These are phyloP conservation scores for Pinna nobilis DNA, from an alignment of 1,140 invertebrate species.

Conservation along the genomic window DNA sequence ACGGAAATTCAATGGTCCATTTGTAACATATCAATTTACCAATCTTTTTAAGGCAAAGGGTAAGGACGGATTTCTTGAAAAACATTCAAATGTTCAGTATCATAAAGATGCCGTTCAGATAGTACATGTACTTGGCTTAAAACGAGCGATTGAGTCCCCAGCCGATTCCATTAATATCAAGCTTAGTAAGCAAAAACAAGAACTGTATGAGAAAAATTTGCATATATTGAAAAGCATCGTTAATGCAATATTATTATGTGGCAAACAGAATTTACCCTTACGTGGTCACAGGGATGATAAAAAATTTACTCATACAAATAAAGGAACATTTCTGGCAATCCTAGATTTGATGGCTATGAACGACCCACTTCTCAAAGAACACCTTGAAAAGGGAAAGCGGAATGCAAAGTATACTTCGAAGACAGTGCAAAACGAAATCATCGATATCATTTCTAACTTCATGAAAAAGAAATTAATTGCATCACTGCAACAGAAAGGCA, in stretches of 20 bases:
- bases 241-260: slow-evolving; percentile 1
- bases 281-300: slow-evolving; percentile 7
- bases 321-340: neutral
- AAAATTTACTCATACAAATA: neutral
- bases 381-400: neutral
- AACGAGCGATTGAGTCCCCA: neutral
- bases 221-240: neutral
- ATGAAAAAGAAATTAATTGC: neutral
- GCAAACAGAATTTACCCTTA: slow-evolving; percentile 6
- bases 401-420: slow-evolving; percentile 7
- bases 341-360: neutral
- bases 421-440: slow-evolving; percentile 3
- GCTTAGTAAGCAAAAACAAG: neutral
- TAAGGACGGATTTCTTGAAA: slow-evolving; percentile 13
- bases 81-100: slow-evolving; percentile 15
- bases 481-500: neutral
- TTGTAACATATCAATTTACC: slow-evolving; percentile 8
- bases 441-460: neutral
- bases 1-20: slow-evolving; percentile 4
- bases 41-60: slow-evolving; percentile 13
- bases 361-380: neutral
- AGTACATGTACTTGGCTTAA: neutral
- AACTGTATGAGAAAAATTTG: neutral
- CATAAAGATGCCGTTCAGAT: slow-evolving; percentile 9
- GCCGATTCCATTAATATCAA: neutral